Evolutionary conservation across 2,797 vertebrate genomes (phyloP), one percentile per base, ranked within the genome.

Genomic region (Uromys caudimaculatus): DNA sequence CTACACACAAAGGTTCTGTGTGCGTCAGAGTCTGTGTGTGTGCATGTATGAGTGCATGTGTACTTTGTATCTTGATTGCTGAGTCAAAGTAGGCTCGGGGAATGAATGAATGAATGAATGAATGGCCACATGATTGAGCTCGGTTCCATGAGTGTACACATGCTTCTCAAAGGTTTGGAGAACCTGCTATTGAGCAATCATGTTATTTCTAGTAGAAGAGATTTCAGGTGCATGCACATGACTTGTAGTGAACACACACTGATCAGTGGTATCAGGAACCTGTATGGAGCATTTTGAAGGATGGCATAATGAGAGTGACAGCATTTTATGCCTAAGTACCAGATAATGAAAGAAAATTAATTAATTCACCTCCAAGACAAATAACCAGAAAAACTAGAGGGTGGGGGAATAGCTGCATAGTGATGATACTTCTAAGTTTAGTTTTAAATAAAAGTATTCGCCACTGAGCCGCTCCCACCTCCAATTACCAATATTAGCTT

Each of bases 271-370:
- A 88, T 64, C 67, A 86, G 94, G 82, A 95, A 64, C 41, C 73
- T 0, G 12, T 23, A 67, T 32, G 85, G 83, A 78, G 69, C 81
- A 62, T 95, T 96, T 90, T 95, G 67, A 24, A n/a, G 82, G 58
- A 96, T 95, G 89, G 88, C 91, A 93, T 4, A 1, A 93, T 87
- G 87, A 94, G 69, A 93, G 97, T 81, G 90, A 86, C 91, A 97
- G 85, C 86, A 97, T 95, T 97, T 97, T 60, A 69, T 94, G 95
- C 94, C 90, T 93, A 96, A 95, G 83, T 89, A 97, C 76, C 69
- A 93, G 91, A 84, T 93, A 97, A 97, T 96, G 91, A 97, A 96
- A 85, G 86, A 86, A 84, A 97, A 97, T 56, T 95, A 95, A 90
- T 97, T 97, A 94, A 95, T 96, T 75, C 81, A 56, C 44, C 60